Evolutionary conservation across 2,797 vertebrate genomes (phyloP).

Genomic region (Xerus rutilus): DNA sequence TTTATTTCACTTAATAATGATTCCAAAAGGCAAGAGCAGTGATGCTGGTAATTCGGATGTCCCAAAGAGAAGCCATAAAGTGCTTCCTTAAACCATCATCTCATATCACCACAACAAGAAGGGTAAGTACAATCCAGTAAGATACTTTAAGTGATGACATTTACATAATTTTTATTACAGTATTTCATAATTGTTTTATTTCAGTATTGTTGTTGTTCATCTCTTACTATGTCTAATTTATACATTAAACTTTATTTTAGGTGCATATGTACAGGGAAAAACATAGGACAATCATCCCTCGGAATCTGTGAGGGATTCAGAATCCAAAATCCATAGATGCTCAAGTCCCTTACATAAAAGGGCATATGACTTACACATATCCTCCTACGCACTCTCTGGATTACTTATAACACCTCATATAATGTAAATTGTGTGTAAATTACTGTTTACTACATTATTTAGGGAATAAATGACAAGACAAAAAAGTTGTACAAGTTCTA

Average conservation of each 20-base stretch:
- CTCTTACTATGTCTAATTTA: neutral
- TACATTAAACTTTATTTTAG: neutral
- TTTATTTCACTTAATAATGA: neutral
- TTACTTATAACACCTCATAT: neutral
- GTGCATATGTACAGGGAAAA: neutral
- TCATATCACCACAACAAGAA: neutral
- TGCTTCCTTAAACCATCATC: neutral
- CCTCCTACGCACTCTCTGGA: neutral
- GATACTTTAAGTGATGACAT: neutral
- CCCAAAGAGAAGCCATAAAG: too few relatives aligned
- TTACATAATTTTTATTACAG: neutral
- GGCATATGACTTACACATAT: neutral
- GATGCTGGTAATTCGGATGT: neutral
- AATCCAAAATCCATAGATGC: neutral
- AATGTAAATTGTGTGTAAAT: neutral
- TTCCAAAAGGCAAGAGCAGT: neutral
- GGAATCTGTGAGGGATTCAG: neutral
- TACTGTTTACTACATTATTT: neutral
- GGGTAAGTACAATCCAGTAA: neutral
- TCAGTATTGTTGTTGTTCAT: neutral
- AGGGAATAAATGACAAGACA: neutral
- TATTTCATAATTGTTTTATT: neutral
- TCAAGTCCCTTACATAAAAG: neutral
- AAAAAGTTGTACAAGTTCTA: neutral
- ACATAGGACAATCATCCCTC: neutral